Base-by-base conservation (phyloP, 2,888 invertebrate genomes). In the Netelia virgata region DNA sequence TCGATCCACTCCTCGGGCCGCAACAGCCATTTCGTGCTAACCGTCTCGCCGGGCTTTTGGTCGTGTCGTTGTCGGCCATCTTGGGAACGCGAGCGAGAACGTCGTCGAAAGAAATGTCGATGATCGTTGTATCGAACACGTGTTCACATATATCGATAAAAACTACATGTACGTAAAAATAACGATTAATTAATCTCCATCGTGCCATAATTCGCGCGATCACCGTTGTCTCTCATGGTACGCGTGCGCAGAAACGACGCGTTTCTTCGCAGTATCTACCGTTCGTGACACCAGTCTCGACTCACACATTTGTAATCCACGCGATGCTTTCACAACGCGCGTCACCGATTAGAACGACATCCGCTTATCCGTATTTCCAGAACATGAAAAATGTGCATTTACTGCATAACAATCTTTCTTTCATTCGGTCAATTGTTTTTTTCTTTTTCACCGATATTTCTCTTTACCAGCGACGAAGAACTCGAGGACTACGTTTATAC, bases 11-110 rank as follows among this genome's bases (percentile, higher is more conserved):
- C n/a, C 55, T 63, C 64, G 63, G 28, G 55, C 59, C 53, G 53
- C 18, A 47, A 28, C 80, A n/a, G 66, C 64, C 78, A 28, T 55
- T 64, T 16, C 55, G 68, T 66, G 70, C 36, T 50, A 23, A 47
- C 61, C 75, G 64, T 73, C 79, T 83, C 57, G 61, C 57, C 55
- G 61, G 68, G 41, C 83, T 83, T 73, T 50, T 57, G 81, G 77
- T 63, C 43, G 41, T 66, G 57, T 61, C 64, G 57, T 41, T 68
- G 80, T 89, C 92, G 88, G 92, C 93, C 93, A 93, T 92, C 90
- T 92, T 92, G 91, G 86, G 87, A 88, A 89, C 88, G 88, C 85
- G 86, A 88, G 55, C 28, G n/a, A 43, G 55, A 18, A 28, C 36
- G 43, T 16, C 57, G 55, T 16, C 57, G 55, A 64, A 64, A 43